phyloP scores from a whole-genome alignment of 2,888 invertebrate genomes.

The Cacoxenus indagator region DNA sequence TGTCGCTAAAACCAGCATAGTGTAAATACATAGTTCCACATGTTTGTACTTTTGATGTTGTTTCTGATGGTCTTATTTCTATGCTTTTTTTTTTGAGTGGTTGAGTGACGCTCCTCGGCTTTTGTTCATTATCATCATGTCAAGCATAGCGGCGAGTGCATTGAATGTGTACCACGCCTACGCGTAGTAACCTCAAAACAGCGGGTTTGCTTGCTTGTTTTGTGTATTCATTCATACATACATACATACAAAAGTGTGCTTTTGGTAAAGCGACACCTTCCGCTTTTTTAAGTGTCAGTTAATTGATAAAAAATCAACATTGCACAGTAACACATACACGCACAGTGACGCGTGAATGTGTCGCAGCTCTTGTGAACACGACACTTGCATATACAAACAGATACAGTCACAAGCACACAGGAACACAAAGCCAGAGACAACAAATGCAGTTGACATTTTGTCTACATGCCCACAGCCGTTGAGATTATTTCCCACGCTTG shows the following conservation, averaged over 20 bases:
- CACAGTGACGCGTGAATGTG: neutral
- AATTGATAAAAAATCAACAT: slow-evolving; percentile 57
- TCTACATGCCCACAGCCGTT: neutral
- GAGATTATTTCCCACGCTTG: neutral
- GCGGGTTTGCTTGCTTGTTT: neutral
- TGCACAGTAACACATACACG: neutral
- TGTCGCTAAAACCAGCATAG: neutral
- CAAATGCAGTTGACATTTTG: neutral
- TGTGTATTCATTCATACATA: neutral
- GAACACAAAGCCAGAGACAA: no score
- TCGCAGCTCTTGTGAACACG: no score
- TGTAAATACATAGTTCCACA: neutral
- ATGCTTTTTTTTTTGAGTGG: neutral
- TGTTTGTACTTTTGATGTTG: neutral
- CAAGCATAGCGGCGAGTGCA: neutral
- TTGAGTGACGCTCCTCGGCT: neutral
- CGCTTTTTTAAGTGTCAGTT: slow-evolving; percentile 65
- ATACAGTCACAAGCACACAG: neutral
- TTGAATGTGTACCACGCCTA: neutral
- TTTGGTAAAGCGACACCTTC: slow-evolving; percentile 54
- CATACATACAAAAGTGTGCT: no score
- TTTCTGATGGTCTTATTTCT: neutral
- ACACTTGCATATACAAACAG: neutral
- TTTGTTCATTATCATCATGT: neutral
- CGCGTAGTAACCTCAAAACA: neutral